Conservation (phyloP, 2,888 invertebrate species). For the Nymphalis urticae region DNA sequence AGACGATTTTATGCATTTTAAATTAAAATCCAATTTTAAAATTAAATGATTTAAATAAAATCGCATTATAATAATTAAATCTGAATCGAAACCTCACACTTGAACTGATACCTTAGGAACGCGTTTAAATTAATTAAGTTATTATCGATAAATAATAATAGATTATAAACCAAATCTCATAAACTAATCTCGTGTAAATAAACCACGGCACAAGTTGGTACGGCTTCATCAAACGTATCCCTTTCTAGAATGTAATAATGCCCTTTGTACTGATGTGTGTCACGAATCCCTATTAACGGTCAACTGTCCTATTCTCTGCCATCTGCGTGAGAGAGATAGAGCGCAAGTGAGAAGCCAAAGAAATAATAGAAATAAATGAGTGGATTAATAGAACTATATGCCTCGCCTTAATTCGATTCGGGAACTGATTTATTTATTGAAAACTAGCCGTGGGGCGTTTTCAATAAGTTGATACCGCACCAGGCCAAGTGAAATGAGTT, state of each 20-base stretch:
- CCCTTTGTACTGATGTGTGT: slow-evolving; percentile 32
- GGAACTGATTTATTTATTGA: slow-evolving; percentile 35
- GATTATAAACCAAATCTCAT: slow-evolving; percentile 39
- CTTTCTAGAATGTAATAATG: slow-evolving; percentile 34
- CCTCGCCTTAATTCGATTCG: slow-evolving; percentile 27
- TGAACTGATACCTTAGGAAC: slow-evolving; percentile 23
- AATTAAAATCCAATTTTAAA: slow-evolving; percentile 10
- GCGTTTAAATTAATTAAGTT: slow-evolving; percentile 29
- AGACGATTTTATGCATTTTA: slow-evolving; percentile 5
- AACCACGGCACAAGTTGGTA: slow-evolving; percentile 18
- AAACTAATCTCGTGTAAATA: slow-evolving; percentile 34
- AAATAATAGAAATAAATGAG: slow-evolving; percentile 45
- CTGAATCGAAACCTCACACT: neutral
- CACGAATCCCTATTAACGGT: slow-evolving; percentile 21
- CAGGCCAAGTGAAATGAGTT: neutral
- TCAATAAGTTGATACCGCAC: neutral
- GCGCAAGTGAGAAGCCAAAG: slow-evolving; percentile 38
- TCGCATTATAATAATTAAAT: neutral
- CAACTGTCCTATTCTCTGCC: slow-evolving; percentile 11
- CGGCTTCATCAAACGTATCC: slow-evolving; percentile 36
- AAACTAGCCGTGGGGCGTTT: neutral
- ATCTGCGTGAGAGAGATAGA: slow-evolving; percentile 3
- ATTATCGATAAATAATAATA: slow-evolving; percentile 23
- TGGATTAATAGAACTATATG: slow-evolving; percentile 41
- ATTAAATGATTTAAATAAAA: neutral